These are phyloP conservation scores for Kuschelorhynchus macadamiae DNA, from an alignment of 2,888 invertebrate genomes.

Conservation along the genomic window DNA sequence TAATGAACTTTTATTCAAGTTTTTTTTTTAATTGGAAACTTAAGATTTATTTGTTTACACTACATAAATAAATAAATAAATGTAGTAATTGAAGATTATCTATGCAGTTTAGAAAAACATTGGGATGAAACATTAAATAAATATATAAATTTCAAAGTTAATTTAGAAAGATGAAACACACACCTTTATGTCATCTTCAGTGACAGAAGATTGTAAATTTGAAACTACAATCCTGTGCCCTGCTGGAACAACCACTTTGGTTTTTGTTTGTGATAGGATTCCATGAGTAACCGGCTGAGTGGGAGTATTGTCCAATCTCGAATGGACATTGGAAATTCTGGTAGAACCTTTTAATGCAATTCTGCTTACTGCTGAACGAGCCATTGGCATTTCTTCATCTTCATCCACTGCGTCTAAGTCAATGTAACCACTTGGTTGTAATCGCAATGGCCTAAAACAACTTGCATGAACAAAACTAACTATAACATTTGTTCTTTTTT, in stretches of 20 bases:
- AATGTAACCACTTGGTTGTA: slow-evolving; percentile 58
- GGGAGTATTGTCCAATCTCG: slow-evolving; percentile 69
- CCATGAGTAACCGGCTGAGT: slow-evolving; percentile 62
- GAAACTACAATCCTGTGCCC: slow-evolving; percentile 92
- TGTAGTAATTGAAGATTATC: no score
- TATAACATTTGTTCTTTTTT: no score
- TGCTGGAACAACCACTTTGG: slow-evolving; percentile 68
- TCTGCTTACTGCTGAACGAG: slow-evolving; percentile 50
- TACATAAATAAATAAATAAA: no score
- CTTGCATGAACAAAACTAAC: no score
- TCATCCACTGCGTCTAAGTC: slow-evolving; percentile 64
- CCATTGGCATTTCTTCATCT: slow-evolving; percentile 63
- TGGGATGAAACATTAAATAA: no score
- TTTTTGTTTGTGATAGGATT: slow-evolving; percentile 65
- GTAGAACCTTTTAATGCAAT: slow-evolving; percentile 60
- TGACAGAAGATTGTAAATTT: slow-evolving; percentile 89
- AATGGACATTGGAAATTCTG: slow-evolving; percentile 63
- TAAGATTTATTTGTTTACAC: no score
- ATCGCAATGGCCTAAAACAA: slow-evolving; percentile 30
- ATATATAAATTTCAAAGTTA: no score
- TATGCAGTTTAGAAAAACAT: no score
- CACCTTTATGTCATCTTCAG: slow-evolving; percentile 92
- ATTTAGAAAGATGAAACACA: no score
- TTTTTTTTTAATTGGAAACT: no score
- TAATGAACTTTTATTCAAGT: no score